Percentiles rank a stretch among this genome's conserved stretches.
Conservation (phyloP, 2,888 invertebrate species). For the Callyntrura guangdongensis region DNA sequence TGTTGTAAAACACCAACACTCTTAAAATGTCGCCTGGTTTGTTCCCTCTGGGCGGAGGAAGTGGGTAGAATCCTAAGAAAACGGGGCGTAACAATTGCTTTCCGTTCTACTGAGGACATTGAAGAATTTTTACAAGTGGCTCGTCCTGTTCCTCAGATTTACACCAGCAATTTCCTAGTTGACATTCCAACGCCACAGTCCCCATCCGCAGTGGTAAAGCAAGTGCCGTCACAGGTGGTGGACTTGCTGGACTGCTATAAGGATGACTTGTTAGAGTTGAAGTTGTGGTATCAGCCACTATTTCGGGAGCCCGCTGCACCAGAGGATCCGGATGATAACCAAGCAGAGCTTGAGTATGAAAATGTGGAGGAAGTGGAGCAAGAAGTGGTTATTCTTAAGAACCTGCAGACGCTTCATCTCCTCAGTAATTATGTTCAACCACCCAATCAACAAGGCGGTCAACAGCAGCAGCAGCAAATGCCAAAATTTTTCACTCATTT, state of each 20-base stretch:
- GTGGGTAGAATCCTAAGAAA: slow-evolving; percentile 58
- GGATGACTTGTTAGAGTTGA: slow-evolving; percentile 53
- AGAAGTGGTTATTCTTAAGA: slow-evolving; percentile 47
- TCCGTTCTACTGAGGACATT: slow-evolving; percentile 53
- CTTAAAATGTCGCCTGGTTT: slow-evolving; percentile 74
- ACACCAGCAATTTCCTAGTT: slow-evolving; percentile 61
- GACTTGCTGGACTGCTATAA: slow-evolving; percentile 66
- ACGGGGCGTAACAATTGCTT: slow-evolving; percentile 37
- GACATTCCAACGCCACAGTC: slow-evolving; percentile 58
- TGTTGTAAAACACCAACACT: slow-evolving; percentile 56
- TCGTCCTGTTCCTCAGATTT: slow-evolving; percentile 47
- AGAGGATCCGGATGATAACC: neutral
- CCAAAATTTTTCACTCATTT: slow-evolving; percentile 64
- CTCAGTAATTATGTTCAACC: slow-evolving; percentile 78
- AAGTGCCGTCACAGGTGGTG: slow-evolving; percentile 20
- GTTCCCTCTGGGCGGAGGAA: slow-evolving; percentile 76
- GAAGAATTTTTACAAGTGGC: slow-evolving; percentile 54
- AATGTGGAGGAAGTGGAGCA: neutral
- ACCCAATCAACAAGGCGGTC: neutral
- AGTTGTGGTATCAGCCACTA: slow-evolving; percentile 67
- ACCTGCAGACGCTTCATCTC: slow-evolving; percentile 70
- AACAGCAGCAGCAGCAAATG: slow-evolving; percentile 59
- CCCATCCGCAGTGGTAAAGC: neutral
- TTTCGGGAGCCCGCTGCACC: slow-evolving; percentile 43
- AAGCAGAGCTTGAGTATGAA: neutral